Evolutionary conservation across 2,113 vertebrate species (phyloP), one percentile per base, ranked within the genome.

Genomic region (Perca schrenkii): DNA sequence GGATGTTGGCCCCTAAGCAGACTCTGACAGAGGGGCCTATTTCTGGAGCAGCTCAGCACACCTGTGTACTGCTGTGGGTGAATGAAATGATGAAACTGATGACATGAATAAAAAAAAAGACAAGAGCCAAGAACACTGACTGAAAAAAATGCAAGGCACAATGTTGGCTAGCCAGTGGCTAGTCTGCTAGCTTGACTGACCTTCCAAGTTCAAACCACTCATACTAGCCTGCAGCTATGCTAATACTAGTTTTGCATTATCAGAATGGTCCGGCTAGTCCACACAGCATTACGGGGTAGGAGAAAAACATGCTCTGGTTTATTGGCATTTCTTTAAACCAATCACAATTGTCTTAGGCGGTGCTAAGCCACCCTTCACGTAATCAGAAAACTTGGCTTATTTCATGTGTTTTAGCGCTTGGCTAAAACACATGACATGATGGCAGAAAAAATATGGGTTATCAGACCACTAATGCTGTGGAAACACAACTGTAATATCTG

Each of bases 131-230:
- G 34, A 34, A 34, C 34, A 34, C 3, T 34, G 6, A 34, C 6
- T 0, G 34, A 6, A 34, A 60, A 60, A 53, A 19, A 56, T 63
- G 43, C 62, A 28, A 12, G 40, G 14, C 15, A 6, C 53, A 12
- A 11, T 22, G n/a, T 22, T 56, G 53, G 22, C 53, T 17, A 52
- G 50, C 17, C 50, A 52, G 50, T 52, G 17, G 50, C 7, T 21
- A 17, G 17, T 17, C 50, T 19, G 17, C 8, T 43, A 11, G 10
- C 40, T 43, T 40, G 10, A 40, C 40, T 72, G 74, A 86, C 77
- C 71, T 67, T 86, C 36, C 28, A 46, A 87, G 71, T 56, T 79
- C 66, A 82, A 54, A 79, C n/a, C 62, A 60, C 53, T 74, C 82
- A 52, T 34, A 46, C 28, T 36, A n/a, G 69, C 80, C 66, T 60